These are phyloP conservation scores for Imbricaverruca yamaguchii DNA, from an alignment of 2,888 invertebrate species.

Conservation along the genomic window DNA sequence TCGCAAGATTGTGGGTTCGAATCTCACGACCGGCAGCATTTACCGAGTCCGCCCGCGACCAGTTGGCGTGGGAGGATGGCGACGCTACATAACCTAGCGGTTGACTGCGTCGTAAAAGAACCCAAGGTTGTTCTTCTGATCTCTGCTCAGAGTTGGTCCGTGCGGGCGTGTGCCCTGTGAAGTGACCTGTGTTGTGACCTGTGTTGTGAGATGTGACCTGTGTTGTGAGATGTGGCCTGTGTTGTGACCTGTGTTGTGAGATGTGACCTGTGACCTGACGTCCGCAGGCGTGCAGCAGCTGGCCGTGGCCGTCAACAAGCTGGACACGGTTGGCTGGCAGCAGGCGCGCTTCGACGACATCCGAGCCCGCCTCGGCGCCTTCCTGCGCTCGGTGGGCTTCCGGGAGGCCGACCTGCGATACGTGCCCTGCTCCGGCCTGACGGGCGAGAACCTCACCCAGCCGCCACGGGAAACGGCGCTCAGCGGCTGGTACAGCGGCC, in stretches of 20 bases:
- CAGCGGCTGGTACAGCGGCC: constrained; percentile 71
- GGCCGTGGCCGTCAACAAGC: constrained; percentile 91
- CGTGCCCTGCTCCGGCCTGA: constrained; percentile 93
- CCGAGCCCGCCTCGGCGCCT: constrained; percentile 64
- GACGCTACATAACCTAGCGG: too few relatives aligned
- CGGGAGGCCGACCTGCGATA: constrained; percentile 77
- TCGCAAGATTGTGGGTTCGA: too few relatives aligned
- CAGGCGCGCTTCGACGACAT: constrained; percentile 86
- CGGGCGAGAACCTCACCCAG: constrained; percentile 80
- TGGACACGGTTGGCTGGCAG: constrained; percentile 93
- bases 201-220: background rate
- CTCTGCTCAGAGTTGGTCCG: too few relatives aligned
- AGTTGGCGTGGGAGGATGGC: too few relatives aligned
- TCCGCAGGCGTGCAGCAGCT: constrained; percentile 78
- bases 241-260: too few relatives aligned
- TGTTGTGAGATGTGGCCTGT: too few relatives aligned
- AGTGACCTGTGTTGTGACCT: background rate
- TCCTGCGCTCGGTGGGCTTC: constrained; percentile 86
- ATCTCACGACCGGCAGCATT: too few relatives aligned
- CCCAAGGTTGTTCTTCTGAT: too few relatives aligned
- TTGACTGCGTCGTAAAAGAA: too few relatives aligned
- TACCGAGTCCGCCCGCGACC: too few relatives aligned
- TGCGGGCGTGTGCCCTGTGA: too few relatives aligned
- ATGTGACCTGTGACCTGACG: background rate
- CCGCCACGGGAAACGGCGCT: constrained; percentile 54